These are phyloP conservation scores for Cacoxenus indagator DNA, from an alignment of 2,888 invertebrate genomes.

Conservation along the genomic window DNA sequence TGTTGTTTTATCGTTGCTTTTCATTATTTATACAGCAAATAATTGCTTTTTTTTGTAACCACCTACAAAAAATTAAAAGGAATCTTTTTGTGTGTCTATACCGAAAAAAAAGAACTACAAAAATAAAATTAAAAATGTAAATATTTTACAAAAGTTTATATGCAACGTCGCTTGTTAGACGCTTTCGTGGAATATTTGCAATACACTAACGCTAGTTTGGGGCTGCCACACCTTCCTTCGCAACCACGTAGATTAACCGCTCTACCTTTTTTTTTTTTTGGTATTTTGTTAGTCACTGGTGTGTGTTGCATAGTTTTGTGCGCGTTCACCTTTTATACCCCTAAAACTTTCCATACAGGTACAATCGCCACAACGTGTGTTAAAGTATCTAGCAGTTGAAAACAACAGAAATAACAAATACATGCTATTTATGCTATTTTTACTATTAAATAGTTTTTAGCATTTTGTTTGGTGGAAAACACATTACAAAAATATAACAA, in stretches of 20 bases:
- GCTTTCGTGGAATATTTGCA: background rate
- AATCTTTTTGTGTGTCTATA: background rate
- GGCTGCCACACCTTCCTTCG: no score
- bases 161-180: conserved; percentile 24
- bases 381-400: no score
- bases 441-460: no score
- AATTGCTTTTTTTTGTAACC: conserved; percentile 53
- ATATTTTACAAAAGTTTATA: conserved; percentile 55
- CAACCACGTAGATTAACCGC: no score
- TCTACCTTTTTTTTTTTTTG: background rate
- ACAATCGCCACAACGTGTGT: no score
- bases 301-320: background rate
- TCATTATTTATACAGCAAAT: conserved; percentile 38
- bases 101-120: background rate
- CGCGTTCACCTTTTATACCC: background rate
- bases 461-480: no score
- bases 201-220: background rate
- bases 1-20: background rate
- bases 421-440: no score
- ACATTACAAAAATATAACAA: no score
- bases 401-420: no score
- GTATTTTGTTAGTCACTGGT: background rate
- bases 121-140: conserved; percentile 35
- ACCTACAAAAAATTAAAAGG: background rate
- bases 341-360: no score